Base-by-base conservation (phyloP, 1,140 invertebrate genomes). In the Aethina tumida region DNA sequence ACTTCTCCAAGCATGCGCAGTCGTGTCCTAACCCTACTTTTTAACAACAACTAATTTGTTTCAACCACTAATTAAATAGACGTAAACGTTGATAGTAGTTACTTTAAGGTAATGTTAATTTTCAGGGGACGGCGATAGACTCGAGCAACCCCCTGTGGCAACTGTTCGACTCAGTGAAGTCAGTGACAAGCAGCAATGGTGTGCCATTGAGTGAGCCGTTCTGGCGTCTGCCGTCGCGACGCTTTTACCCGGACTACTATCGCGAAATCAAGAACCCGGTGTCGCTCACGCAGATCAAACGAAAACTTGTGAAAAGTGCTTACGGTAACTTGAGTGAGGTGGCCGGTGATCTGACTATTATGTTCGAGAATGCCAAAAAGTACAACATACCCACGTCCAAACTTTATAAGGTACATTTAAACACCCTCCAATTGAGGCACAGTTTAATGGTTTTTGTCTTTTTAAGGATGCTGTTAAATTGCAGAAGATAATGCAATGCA, bases 351-450 rank as follows among this genome's bases (percentile, higher is more conserved):
- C 76, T 98, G 69, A 94, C 94, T 60, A 77, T 96, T n/a, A 94
- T 99, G 81, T 95, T 98, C 70, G 87, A 97, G 59, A 98, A 97
- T 70, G 93, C 94, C 5, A 93, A 92, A 59, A 81, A 83, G 49
- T 98, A 96, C 62, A 97, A 97, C 60, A 65, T 84, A 32, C 80
- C 85, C 24, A 84, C 85, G 33, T 92, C 89, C 3, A 75, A 79
- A 51, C 67, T 97, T 16, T 96, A 93, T 52, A 87, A 86, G 63
- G 82, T 78, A 65, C 55, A 46, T 44, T 14, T 35, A 0, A 35
- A 9, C 9, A 4, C n/a, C 20, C n/a, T 5, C 16, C 12, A 6
- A 8, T 8, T 30, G 18, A 10, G 10, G 8, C 20, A 12, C 24
- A 41, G 35, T 45, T 45, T 18, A 12, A 36, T 20, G 26, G 13